Evolutionary conservation across 1,140 invertebrate species (phyloP), one percentile per base, ranked within the genome.

Genomic region (Drosophila ambigua): DNA sequence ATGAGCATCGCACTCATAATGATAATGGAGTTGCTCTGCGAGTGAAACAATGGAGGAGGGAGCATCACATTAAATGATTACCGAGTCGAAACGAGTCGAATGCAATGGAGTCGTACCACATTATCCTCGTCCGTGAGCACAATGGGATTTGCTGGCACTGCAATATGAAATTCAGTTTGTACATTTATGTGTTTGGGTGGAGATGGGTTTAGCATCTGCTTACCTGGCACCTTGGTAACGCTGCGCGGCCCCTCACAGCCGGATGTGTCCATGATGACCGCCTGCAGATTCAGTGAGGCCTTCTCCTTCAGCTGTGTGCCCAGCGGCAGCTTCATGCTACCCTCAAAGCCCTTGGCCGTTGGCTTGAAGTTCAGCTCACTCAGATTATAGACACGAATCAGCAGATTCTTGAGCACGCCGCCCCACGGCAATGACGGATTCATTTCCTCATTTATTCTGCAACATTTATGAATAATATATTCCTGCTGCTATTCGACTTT

Each of bases 361-460:
- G 74, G 48, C 39, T 61, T 66, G 5, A 85, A 87, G 46, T 67
- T 46, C 20, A 82, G 50, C 13, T 85, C 82, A n/a, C 62, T 78
- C 6, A 85, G 46, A 44, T 75, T 81, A 44, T 80, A 80, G 0
- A 62, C 48, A 8, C 68, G 63, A 39, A 80, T 89, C n/a, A 75
- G 39, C 0, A 91, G 53, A 45, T 80, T 76, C 52, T 81, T 79
- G 0, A 85, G 41, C 3, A 79, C 76, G 2, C 90, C 90, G 0
- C 90, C 90, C 90, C 90, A 91, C 2, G 85, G 77, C 5, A 91
- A 66, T 11, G 80, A 90, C 1, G 90, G 90, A 64, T 91, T 91
- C 0, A 67, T 78, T 51, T 91, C 83, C 61, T 91, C 83, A 16
- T 83, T 91, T 16, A 91, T 78, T 60, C 90, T 91, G 28, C n/a